phyloP scores from a whole-genome alignment of 2,113 vertebrate genomes.

The Mesoclemmys tuberculata region DNA sequence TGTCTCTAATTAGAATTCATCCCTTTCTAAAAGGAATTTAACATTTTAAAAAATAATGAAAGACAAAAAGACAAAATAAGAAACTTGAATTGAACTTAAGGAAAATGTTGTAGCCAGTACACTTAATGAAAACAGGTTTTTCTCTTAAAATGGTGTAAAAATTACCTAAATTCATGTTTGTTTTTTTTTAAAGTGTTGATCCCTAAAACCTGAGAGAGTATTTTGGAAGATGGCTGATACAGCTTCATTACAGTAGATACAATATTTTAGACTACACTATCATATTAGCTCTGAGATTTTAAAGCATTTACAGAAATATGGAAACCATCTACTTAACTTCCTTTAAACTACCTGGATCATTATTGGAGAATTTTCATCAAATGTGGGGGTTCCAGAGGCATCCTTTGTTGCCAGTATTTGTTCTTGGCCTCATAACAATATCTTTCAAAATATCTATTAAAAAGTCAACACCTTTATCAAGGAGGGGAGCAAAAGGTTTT shows the following conservation, averaged over 20 bases:
- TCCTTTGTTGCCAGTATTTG: too few relatives aligned
- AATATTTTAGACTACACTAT: constrained; percentile 27
- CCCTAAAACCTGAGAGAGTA: not conserved
- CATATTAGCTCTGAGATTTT: constrained; percentile 36
- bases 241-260: not conserved
- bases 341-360: not conserved
- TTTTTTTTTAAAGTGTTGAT: not conserved
- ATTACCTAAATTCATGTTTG: rapidly evolving
- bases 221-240: constrained; percentile 11
- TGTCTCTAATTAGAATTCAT: not conserved
- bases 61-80: not conserved
- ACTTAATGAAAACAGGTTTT: not conserved
- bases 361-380: too few relatives aligned
- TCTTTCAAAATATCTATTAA: too few relatives aligned
- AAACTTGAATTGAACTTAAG: not conserved
- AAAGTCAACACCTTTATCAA: too few relatives aligned
- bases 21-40: not conserved
- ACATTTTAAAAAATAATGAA: not conserved
- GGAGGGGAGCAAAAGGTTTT: too few relatives aligned
- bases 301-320: constrained; percentile 3
- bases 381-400: too few relatives aligned
- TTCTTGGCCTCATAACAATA: too few relatives aligned
- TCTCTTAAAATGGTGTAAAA: not conserved
- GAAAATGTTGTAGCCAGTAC: not conserved
- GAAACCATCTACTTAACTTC: constrained; percentile 44